These are phyloP conservation scores for Thunnus albacares DNA, from an alignment of 2,797 vertebrate species.

Conservation along the genomic window DNA sequence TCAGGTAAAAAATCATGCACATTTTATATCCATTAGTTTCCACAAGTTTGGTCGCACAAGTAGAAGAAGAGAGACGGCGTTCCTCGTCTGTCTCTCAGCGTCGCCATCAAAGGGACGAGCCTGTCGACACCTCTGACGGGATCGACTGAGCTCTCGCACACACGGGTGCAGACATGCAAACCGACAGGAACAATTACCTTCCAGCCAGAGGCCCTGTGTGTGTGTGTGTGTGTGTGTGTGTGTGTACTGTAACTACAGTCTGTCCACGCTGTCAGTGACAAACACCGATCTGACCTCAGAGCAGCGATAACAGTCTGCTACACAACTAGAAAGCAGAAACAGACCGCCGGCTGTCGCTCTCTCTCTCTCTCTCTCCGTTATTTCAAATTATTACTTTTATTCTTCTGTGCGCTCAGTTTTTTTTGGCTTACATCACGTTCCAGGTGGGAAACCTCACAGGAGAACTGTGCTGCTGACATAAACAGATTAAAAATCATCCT, in stretches of 20 bases:
- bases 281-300: conserved; percentile 54
- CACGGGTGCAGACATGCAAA: conserved; percentile 12
- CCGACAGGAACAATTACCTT: conserved; percentile 47
- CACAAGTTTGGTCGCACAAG: conserved; percentile 4
- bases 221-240: conserved; percentile 28
- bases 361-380: conserved; percentile 25
- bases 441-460: conserved; percentile 5
- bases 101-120: conserved; percentile 35
- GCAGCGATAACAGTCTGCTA: conserved; percentile 51
- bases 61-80: neutral
- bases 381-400: conserved; percentile 20
- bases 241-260: conserved; percentile 38
- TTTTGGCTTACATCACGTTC: conserved; percentile 2
- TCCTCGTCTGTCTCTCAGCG: conserved; percentile 18
- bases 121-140: conserved; percentile 24
- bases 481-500: conserved; percentile 23
- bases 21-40: conserved; percentile 18
- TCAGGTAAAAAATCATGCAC: neutral
- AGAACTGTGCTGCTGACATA: neutral
- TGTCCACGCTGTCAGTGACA: conserved; percentile 36
- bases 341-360: neutral
- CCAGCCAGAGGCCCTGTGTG: conserved; percentile 44
- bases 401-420: neutral
- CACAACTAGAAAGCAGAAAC: conserved; percentile 30
- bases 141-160: conserved; percentile 11